Evolutionary conservation across 2,113 vertebrate species (phyloP), one percentile per base, ranked within the genome.

Genomic region (Malurus elegans): DNA sequence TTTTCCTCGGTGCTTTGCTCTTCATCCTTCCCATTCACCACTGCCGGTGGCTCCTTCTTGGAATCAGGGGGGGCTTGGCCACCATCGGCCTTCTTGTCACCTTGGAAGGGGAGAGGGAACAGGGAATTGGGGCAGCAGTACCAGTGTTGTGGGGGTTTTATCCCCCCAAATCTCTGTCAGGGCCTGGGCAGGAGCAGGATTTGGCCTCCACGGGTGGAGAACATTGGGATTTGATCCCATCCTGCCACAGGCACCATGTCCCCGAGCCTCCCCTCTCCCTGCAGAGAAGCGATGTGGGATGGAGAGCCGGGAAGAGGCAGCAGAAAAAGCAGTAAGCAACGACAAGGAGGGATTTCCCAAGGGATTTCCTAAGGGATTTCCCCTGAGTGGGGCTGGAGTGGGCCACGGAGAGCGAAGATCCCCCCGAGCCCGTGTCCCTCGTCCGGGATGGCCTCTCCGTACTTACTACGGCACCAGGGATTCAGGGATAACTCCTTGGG

Each of bases 401-500:
- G 69, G 75, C n/a, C 87, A 65, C 8, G 31, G 87, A 73, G 86
- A 74, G 79, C 32, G 8, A 36, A 53, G 84, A 48, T 47, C 71
- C 61, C 87, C 92, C 79, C 75, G 10, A 70, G 87, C 81, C 90
- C 76, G 1, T 62, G 78, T 48, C 83, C 78, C 87, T 92, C 86
- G 50, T 74, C 91, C 88, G 45, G 96, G 95, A 26, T 21, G 65
- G 95, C 92, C 97, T 98, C 96, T 98, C 98, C 97, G 97, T 99
- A 99, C 98, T 99, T 99, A 99, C 98, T 99, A 99, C 98, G 96
- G 97, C 96, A 97, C 98, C 97, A 99, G 98, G 98, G 97, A 98
- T 98, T 98, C 98, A 98, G 98, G 98, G 96, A 96, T 96, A 98
- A 98, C 97, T 98, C 98, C 99, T 99, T 98, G 91, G 97, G 97